phyloP scores from a whole-genome alignment of 2,888 invertebrate species.

The Bibio marci region DNA sequence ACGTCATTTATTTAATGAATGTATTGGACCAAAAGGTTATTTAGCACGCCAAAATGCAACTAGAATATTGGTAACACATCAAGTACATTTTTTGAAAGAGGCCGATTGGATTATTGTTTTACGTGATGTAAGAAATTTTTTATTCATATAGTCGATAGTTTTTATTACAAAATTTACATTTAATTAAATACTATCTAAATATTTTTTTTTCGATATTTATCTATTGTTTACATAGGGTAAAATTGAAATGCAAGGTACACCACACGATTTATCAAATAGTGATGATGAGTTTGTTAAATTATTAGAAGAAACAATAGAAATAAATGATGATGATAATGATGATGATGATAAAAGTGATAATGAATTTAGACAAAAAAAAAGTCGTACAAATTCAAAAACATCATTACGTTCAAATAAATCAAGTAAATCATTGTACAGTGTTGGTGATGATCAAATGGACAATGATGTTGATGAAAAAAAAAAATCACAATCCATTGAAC shows the following conservation, averaged over 20 bases:
- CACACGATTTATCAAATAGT: constrained; percentile 27
- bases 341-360: neutral
- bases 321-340: constrained; percentile 20
- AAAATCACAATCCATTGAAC: constrained; percentile 1
- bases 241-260: constrained; percentile 32
- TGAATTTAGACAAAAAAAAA: neutral
- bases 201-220: no score
- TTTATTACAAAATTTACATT: constrained; percentile 11
- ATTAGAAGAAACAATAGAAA: constrained; percentile 24
- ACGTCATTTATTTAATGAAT: constrained; percentile 49
- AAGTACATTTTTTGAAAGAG: constrained; percentile 45
- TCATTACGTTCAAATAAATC: constrained; percentile 3
- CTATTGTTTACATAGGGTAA: constrained; percentile 22
- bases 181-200: constrained; percentile 10
- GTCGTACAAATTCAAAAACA: constrained; percentile 7
- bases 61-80: constrained; percentile 58
- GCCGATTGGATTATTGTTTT: constrained; percentile 39
- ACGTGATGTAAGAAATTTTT: constrained; percentile 39
- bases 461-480: neutral
- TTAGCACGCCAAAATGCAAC: constrained; percentile 35
- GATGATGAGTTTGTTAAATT: constrained; percentile 35
- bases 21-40: constrained; percentile 34
- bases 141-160: no score
- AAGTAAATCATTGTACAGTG: neutral
- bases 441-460: neutral